These are phyloP conservation scores for Aphidius gifuensis DNA, from an alignment of 1,140 invertebrate genomes.

Conservation along the genomic window DNA sequence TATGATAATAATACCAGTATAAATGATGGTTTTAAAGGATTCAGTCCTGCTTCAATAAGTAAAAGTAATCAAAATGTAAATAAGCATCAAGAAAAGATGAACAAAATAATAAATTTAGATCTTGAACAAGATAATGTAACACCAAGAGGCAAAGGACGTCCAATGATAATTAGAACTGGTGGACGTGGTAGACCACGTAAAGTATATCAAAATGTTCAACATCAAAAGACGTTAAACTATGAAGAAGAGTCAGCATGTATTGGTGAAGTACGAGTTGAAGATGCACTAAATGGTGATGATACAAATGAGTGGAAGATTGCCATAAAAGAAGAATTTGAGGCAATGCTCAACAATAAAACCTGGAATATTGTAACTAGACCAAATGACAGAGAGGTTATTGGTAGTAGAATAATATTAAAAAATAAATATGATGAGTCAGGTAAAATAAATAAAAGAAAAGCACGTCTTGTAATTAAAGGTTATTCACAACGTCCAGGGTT, in stretches of 20 bases:
- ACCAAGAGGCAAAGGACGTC: slow-evolving; percentile 2
- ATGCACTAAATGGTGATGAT: slow-evolving; percentile 37
- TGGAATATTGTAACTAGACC: slow-evolving; percentile 39
- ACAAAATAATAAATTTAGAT: neutral
- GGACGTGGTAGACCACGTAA: slow-evolving; percentile 2
- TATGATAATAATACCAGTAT: neutral
- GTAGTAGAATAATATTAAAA: slow-evolving; percentile 17
- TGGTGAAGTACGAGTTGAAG: slow-evolving; percentile 16
- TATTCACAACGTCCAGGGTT: slow-evolving; percentile 27
- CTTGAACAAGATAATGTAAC: neutral
- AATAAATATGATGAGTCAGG: neutral
- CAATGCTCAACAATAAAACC: slow-evolving; percentile 38
- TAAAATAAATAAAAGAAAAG: slow-evolving; percentile 30
- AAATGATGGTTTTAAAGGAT: neutral
- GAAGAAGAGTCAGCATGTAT: neutral
- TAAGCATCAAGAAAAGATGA: neutral
- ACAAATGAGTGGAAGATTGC: slow-evolving; percentile 33
- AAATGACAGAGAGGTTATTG: slow-evolving; percentile 34
- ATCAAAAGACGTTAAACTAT: neutral
- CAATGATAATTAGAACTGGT: slow-evolving; percentile 4
- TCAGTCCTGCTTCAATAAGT: neutral
- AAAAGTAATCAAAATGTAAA: neutral
- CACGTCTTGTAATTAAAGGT: slow-evolving; percentile 36
- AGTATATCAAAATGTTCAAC: neutral
- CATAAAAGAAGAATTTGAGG: slow-evolving; percentile 40